Percentiles rank a stretch among this genome's conserved stretches.
These are phyloP conservation scores for Atractosteus spatula DNA, from an alignment of 2,113 vertebrate genomes.

Conservation along the genomic window DNA sequence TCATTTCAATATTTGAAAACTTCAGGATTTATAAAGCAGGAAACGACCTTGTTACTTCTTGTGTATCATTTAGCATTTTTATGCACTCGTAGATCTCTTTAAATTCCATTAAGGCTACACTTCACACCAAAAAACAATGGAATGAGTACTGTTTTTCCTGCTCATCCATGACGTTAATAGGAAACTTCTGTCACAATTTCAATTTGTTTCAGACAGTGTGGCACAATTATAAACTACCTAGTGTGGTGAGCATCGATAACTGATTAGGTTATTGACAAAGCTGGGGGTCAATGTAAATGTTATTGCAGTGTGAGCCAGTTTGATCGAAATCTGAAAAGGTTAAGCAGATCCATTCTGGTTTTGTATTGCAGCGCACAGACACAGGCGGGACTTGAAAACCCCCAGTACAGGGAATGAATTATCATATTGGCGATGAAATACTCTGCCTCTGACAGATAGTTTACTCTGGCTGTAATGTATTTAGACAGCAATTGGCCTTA, in stretches of 20 bases:
- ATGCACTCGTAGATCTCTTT: too few relatives aligned
- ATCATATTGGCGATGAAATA: constrained; percentile 74
- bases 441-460: constrained; percentile 76
- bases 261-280: constrained; percentile 74
- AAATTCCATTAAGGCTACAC: too few relatives aligned
- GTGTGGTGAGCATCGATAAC: constrained; percentile 62
- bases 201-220: constrained; percentile 28
- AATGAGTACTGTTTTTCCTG: constrained; percentile 17
- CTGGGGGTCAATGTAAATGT: constrained; percentile 76
- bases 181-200: constrained; percentile 52
- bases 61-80: too few relatives aligned
- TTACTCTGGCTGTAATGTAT: constrained; percentile 70
- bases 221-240: constrained; percentile 51
- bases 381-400: constrained; percentile 61
- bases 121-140: too few relatives aligned
- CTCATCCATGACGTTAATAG: constrained; percentile 51
- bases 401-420: constrained; percentile 73
- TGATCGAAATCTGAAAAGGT: constrained; percentile 81
- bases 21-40: too few relatives aligned
- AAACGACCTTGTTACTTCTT: too few relatives aligned
- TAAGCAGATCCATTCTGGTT: constrained; percentile 83
- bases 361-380: constrained; percentile 77
- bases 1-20: too few relatives aligned
- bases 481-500: constrained; percentile 85
- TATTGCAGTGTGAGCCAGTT: constrained; percentile 79